Conservation (phyloP, 2,797 vertebrate species). For the Brachyrhaphis roseni region DNA sequence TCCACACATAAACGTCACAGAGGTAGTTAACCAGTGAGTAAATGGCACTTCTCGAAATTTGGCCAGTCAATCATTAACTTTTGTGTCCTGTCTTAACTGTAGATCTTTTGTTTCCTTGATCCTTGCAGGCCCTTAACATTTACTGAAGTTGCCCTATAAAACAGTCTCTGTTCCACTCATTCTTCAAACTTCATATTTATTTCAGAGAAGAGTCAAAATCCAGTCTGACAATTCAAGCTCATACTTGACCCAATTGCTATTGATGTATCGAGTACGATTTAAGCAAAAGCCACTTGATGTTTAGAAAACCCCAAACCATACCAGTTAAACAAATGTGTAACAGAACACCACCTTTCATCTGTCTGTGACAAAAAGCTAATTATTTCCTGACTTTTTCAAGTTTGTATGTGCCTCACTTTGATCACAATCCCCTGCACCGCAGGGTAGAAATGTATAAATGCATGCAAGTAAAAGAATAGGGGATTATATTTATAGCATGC, state of each 20-base stretch:
- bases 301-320: background rate
- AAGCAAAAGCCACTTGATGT: background rate
- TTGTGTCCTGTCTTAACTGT: background rate
- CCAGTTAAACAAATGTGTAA: background rate
- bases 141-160: background rate
- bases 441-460: constrained; percentile 1
- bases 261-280: background rate
- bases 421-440: background rate
- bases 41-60: constrained; percentile 14
- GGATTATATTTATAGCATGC: background rate
- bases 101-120: constrained; percentile 13
- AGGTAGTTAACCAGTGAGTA: constrained; percentile 34
- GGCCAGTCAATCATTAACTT: constrained; percentile 50
- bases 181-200: constrained; percentile 22
- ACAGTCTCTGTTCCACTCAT: background rate
- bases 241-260: background rate
- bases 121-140: background rate
- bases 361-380: constrained; percentile 5
- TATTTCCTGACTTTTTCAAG: background rate
- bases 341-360: background rate
- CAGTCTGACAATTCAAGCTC: background rate
- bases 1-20: background rate
- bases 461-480: background rate
- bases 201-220: constrained; percentile 12
- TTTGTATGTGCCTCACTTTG: background rate